Evolutionary conservation across 1,140 invertebrate genomes (phyloP), one percentile per base, ranked within the genome.

Genomic region (Drosophila setifemur): DNA sequence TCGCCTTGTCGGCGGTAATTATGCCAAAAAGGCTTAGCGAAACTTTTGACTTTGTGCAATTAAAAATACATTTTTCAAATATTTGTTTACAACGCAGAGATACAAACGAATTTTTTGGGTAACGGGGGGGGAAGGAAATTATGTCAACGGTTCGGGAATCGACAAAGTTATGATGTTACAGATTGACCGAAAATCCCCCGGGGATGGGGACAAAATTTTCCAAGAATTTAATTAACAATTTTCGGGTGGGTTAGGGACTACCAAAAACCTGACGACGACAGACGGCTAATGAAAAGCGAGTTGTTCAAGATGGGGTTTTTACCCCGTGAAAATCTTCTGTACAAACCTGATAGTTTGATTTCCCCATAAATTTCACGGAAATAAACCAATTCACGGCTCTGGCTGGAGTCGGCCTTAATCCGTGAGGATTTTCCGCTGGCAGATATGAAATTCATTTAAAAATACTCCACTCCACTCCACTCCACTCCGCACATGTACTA

Each of bases 41-140:
- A 83, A 83, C 73, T 83, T 83, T 73, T 40, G 70, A 78, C 79
- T 83, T 83, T 83, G 79, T 79, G 48, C 79, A 85, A 83, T 83
- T 83, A 83, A 78, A 83, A 83, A 66, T 76, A 73, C 67, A 85
- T 83, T 85, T 83, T 85, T 85, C 74, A 83, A 85, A 83, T 79
- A 83, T 79, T 85, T 79, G 60, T 71, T 43, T 39, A 83, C 73
- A 82, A 31, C 26, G 44, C 12, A 58, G 39, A 42, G 48, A 70
- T 40, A 73, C 61, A 53, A 45, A 74, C 45, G 50, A 50, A 35
- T 12, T 50, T 19, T 28, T 14, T 3, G 1, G 19, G 11, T n/a
- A 7, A 12, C 6, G 43, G 33, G 31, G n/a, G n/a, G n/a, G n/a
- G n/a, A n/a, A n/a, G n/a, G n/a, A 48, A 47, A 47, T 48, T 45